These are phyloP conservation scores for Hyperopisus bebe DNA, from an alignment of 2,113 vertebrate species.

Conservation along the genomic window DNA sequence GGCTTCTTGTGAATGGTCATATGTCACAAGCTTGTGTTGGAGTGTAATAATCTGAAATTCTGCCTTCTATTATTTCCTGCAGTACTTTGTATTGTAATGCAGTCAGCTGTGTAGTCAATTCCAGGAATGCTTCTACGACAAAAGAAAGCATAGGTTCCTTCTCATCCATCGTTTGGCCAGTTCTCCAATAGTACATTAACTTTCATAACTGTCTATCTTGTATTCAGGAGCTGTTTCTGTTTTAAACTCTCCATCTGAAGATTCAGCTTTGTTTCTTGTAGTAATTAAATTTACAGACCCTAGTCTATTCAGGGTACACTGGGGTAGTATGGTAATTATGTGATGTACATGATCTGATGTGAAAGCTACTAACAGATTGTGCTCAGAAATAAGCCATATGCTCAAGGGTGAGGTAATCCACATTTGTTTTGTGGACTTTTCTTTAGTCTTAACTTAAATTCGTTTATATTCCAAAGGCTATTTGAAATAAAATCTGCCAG, in stretches of 20 bases:
- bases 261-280: background rate
- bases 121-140: background rate
- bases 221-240: background rate
- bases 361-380: slow-evolving; percentile 1
- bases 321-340: background rate
- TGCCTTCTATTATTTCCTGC: background rate
- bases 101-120: background rate
- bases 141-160: background rate
- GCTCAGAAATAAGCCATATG: background rate
- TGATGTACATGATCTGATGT: background rate
- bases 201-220: background rate
- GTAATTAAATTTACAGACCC: background rate
- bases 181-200: background rate
- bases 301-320: background rate
- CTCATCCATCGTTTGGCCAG: background rate
- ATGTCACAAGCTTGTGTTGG: background rate
- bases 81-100: background rate
- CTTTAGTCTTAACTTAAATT: background rate
- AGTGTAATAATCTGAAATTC: background rate
- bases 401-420: background rate
- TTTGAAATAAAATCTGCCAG: background rate
- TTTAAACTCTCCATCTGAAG: background rate
- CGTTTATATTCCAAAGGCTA: background rate
- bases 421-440: background rate
- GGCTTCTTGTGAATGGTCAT: background rate